Conservation (phyloP, 2,797 vertebrate species). For the Clarias pachynema region DNA sequence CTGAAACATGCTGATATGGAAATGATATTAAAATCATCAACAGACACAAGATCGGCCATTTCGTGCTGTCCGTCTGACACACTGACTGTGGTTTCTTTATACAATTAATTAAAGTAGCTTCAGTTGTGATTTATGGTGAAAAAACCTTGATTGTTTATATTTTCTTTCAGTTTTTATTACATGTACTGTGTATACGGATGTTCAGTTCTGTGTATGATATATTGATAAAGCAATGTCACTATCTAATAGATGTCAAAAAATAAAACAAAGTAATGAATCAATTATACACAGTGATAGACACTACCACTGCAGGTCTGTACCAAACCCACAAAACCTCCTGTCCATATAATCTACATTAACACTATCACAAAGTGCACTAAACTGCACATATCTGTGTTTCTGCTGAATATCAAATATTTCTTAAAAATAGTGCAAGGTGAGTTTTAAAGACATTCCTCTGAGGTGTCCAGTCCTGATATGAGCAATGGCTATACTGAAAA, state of each 20-base stretch:
- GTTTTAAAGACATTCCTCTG: not conserved
- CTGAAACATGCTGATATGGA: not conserved
- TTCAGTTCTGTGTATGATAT: not conserved
- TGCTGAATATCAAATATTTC: not conserved
- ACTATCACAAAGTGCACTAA: not conserved
- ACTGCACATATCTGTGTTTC: no score
- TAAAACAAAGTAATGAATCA: no score
- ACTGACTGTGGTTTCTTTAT: not conserved
- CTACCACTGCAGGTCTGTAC: not conserved
- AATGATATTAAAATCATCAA: conserved; percentile 19
- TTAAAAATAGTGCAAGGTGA: not conserved
- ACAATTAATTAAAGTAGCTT: not conserved
- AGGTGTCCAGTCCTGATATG: no score
- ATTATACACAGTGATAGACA: not conserved
- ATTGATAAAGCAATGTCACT: not conserved
- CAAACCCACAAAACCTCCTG: not conserved
- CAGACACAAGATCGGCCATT: not conserved
- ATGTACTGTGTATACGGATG: not conserved
- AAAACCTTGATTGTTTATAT: not conserved
- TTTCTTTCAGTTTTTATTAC: not conserved
- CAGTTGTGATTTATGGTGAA: not conserved
- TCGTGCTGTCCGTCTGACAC: not conserved
- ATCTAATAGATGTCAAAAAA: not conserved
- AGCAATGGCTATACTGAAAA: not conserved
- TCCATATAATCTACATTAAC: not conserved